phyloP scores from a whole-genome alignment of 1,140 invertebrate genomes.

The Asobara japonica region DNA sequence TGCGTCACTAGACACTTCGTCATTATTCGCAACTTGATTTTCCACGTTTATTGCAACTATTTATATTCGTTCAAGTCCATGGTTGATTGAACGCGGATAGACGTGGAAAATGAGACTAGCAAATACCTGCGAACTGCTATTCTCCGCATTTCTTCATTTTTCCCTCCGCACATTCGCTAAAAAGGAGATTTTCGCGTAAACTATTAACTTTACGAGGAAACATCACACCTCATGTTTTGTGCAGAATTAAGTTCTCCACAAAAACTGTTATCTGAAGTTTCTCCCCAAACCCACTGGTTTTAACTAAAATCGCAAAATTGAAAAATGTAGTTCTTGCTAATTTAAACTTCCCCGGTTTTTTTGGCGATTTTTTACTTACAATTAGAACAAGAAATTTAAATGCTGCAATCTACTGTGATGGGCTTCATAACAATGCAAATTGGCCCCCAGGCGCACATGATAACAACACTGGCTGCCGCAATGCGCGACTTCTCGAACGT shows the following conservation, averaged over 20 bases:
- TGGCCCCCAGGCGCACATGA: background rate
- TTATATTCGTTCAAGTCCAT: background rate
- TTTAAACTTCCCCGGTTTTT: too few relatives aligned
- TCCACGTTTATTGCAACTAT: background rate
- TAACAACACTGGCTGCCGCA: background rate
- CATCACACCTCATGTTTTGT: background rate
- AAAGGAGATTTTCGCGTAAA: background rate
- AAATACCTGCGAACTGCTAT: background rate
- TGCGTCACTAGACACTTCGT: conserved; percentile 1
- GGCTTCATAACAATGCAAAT: background rate
- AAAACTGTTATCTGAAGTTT: background rate
- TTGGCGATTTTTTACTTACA: too few relatives aligned
- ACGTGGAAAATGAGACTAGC: background rate
- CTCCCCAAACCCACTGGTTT: background rate
- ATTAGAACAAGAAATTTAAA: background rate
- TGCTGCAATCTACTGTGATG: background rate
- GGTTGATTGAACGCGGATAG: background rate
- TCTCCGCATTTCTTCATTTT: too few relatives aligned
- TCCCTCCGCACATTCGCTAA: background rate
- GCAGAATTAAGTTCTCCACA: background rate
- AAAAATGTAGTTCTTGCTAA: background rate
- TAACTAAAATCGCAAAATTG: background rate
- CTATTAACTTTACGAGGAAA: background rate
- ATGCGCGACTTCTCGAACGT: background rate
- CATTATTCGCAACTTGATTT: background rate